Evolutionary conservation across 2,113 vertebrate species (phyloP), one percentile per base, ranked within the genome.

Genomic region (Cacatua alba): DNA sequence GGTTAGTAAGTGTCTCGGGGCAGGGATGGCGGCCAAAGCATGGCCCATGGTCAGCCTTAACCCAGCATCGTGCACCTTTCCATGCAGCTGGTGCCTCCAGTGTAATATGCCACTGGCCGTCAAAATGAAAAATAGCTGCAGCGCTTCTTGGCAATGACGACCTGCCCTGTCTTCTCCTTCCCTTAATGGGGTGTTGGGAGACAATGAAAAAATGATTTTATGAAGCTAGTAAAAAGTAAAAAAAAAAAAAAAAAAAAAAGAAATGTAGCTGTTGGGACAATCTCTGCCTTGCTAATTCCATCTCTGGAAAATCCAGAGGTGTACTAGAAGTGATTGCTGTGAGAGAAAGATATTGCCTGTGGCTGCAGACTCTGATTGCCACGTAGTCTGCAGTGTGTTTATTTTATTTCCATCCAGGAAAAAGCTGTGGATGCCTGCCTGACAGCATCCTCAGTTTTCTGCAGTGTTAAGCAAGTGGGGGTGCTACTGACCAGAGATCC

Each of bases 111-210:
- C 31, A 17, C 68, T 78, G 78, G 33, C 81, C 92, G 33, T 8
- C n/a, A 80, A 44, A 74, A 25, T 81, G 25, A 71, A 83, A 92
- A 85, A 43, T 17, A 72, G 41, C 37, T 13, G 7, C 8, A 15
- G 55, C 25, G 46, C 28, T 78, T 31, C 88, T 91, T 20, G 0
- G 17, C 19, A 14, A 49, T 26, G 79, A 80, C 77, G 90, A 72
- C 68, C 28, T 92, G 80, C 25, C 70, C 44, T 60, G 39, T 64
- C 81, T 91, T 87, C 76, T 82, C 55, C 91, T 96, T 96, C 78
- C n/a, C 49, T 95, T 94, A 95, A 52, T 78, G 72, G 46, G 55
- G 33, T 91, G 39, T 52, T 52, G 71, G 82, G 75, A 97, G 86
- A 91, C 62, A 93, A 90, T 75, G 82, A 35, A 57, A 78, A 69